Evolutionary conservation across 1,140 invertebrate species (phyloP).

Genomic region (Brachionus manjavacas): DNA sequence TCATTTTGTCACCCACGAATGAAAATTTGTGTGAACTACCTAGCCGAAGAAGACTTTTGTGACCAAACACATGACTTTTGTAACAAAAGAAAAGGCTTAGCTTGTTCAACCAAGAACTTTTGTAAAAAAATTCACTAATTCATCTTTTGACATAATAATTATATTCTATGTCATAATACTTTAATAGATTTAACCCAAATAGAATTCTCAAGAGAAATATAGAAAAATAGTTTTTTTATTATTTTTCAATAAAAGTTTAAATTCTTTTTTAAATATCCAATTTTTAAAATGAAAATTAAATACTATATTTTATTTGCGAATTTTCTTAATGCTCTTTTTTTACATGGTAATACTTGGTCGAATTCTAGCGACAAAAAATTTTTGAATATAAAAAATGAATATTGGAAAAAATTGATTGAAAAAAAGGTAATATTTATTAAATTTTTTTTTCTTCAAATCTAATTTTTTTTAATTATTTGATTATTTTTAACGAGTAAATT

Average conservation of each 20-base stretch:
- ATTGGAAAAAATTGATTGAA: not conserved
- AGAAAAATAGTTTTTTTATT: not conserved
- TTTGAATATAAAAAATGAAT: not conserved
- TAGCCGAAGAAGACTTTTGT: not conserved
- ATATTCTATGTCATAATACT: not conserved
- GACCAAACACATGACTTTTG: not conserved
- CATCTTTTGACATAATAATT: not conserved
- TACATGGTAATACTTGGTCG: not conserved
- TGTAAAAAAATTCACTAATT: not conserved
- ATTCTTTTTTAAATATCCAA: not conserved
- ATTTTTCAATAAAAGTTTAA: not conserved
- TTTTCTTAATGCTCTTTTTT: not conserved
- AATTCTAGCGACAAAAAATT: not conserved
- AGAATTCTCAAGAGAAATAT: not conserved
- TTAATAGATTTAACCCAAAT: not conserved
- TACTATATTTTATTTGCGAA: not conserved
- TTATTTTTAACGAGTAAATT: too few relatives aligned
- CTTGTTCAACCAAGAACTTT: not conserved
- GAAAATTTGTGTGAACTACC: not conserved
- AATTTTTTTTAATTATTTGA: too few relatives aligned
- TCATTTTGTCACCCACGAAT: constrained; percentile 14
- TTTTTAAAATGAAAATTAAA: not conserved
- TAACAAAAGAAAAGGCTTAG: not conserved
- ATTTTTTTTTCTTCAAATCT: too few relatives aligned
- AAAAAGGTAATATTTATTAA: not conserved